A percentile compares a stretch with the other conserved stretches of the same genome.
phyloP scores from a whole-genome alignment of 2,113 vertebrate species.

The Eptesicus fuscus region DNA sequence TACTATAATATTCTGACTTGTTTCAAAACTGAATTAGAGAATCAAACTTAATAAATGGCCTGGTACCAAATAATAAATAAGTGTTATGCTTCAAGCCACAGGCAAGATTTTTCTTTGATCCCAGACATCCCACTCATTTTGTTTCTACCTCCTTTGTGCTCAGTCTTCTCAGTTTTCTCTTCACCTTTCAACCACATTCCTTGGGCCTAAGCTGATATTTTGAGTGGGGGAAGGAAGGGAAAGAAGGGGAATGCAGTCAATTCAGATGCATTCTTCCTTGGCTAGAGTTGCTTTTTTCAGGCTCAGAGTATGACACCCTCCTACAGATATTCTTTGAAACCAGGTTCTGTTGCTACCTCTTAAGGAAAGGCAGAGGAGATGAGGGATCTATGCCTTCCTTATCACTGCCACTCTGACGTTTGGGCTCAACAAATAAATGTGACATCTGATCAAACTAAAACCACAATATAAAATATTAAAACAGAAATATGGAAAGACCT shows the following conservation, averaged over 20 bases:
- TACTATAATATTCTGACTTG: neutral
- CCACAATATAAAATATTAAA: conserved; percentile 65
- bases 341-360: neutral
- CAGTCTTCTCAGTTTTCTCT: conserved; percentile 49
- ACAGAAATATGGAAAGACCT: conserved; percentile 53
- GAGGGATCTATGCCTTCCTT: neutral
- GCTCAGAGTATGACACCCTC: neutral
- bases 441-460: conserved; percentile 57
- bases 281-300: conserved; percentile 30
- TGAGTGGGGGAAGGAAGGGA: conserved; percentile 40
- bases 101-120: conserved; percentile 32
- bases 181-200: conserved; percentile 67
- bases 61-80: conserved; percentile 27
- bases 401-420: neutral
- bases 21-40: conserved; percentile 34
- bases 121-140: conserved; percentile 31
- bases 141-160: conserved; percentile 62
- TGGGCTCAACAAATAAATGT: conserved; percentile 53
- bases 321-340: conserved; percentile 1
- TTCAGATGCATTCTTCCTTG: conserved; percentile 53
- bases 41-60: conserved; percentile 33
- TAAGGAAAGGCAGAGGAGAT: neutral
- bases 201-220: conserved; percentile 35
- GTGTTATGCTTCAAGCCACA: neutral
- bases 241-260: conserved; percentile 51